Conservation (phyloP, 2,113 vertebrate species). For the Heptranchias perlo region DNA sequence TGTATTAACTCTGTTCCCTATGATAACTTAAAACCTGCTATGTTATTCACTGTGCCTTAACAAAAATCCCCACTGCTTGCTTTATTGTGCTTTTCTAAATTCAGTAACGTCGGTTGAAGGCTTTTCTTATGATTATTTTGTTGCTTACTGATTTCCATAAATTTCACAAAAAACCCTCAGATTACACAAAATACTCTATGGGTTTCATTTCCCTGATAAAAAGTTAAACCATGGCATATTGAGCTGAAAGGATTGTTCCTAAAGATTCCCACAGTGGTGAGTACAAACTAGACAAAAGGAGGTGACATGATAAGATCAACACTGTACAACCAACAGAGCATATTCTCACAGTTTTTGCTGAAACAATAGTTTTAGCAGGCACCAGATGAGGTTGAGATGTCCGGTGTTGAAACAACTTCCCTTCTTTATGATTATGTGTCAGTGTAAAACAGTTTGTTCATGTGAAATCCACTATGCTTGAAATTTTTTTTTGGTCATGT, state of each 20-base stretch:
- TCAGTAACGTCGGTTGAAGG: neutral
- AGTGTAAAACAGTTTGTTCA: neutral
- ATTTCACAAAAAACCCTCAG: neutral
- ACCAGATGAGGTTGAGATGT: neutral
- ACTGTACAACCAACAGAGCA: neutral
- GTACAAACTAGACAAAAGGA: neutral
- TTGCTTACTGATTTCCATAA: neutral
- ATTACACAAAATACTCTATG: neutral
- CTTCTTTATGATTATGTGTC: neutral
- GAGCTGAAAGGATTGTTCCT: conserved; percentile 20
- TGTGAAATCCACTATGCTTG: neutral
- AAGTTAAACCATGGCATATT: neutral
- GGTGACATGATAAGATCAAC: conserved; percentile 19
- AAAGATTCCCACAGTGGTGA: conserved; percentile 5
- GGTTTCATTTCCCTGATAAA: neutral
- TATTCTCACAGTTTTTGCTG: neutral
- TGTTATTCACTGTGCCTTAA: neutral
- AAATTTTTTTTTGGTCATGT: neutral
- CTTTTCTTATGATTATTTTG: neutral
- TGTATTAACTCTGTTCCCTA: neutral
- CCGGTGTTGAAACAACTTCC: neutral
- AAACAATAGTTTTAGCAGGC: neutral
- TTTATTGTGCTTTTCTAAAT: neutral
- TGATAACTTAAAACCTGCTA: neutral
- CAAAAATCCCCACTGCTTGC: neutral